These are phyloP conservation scores for Apamea monoglypha DNA, from an alignment of 2,888 invertebrate species.

Conservation along the genomic window DNA sequence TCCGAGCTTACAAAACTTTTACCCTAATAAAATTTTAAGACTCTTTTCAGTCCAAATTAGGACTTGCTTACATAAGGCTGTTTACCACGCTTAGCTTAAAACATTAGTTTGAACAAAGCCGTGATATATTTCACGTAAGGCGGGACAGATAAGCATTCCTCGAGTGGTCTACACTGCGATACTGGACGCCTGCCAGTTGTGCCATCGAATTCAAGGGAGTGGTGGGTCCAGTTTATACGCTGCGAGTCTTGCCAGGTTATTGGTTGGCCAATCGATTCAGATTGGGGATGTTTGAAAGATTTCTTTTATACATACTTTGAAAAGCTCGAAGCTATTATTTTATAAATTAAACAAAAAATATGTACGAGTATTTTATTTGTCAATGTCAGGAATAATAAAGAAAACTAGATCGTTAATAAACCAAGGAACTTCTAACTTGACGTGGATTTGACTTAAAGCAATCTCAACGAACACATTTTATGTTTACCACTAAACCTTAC, in stretches of 20 bases:
- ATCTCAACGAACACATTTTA: not conserved
- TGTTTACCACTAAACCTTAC: not conserved
- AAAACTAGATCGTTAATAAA: not conserved
- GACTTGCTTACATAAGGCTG: conserved; percentile 45
- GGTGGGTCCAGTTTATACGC: conserved; percentile 42
- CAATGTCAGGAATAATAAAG: not conserved
- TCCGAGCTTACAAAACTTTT: conserved; percentile 34
- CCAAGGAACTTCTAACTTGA: not conserved
- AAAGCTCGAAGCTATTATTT: not conserved
- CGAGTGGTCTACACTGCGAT: conserved; percentile 47
- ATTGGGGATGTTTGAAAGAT: conserved; percentile 31
- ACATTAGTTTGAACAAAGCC: conserved; percentile 52
- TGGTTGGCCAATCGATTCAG: conserved; percentile 41
- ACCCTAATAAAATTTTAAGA: conserved; percentile 31
- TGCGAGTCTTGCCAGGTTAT: conserved; percentile 45
- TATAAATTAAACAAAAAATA: not conserved
- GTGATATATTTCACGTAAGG: conserved; percentile 58
- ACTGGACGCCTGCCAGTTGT: conserved; percentile 62
- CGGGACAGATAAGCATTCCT: conserved; percentile 63
- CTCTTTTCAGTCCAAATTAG: conserved; percentile 33
- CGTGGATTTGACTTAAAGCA: conserved; percentile 9
- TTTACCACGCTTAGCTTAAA: conserved; percentile 51
- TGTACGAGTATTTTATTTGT: not conserved
- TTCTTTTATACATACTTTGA: not conserved
- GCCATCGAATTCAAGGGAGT: conserved; percentile 58